Base-by-base conservation (phyloP, 2,113 vertebrate genomes). In the Sceloporus tristichus region DNA sequence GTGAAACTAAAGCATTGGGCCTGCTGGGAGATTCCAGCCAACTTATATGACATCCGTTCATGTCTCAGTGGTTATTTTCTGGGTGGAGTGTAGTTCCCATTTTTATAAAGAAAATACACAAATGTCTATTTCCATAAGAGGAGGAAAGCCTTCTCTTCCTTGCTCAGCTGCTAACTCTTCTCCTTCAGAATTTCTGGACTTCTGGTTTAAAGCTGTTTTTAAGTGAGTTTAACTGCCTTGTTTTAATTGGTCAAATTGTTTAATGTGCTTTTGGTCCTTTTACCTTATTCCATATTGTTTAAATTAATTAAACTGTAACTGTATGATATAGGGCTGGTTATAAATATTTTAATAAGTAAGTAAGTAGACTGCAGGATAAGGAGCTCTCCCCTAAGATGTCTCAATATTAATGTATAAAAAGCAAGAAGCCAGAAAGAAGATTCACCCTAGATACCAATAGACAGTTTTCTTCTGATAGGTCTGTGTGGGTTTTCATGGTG, bases 11-110 rank as follows among this genome's bases (percentile, higher is more conserved):
- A 11, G 0, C 77, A 78, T 83, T 5, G 0, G 75, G 14, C 84
- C 87, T 82, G 23, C 29, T 53, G n/a, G 34, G 77, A 18, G 74
- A 90, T 84, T 68, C 74, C 34, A 19, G 8, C 54, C n/a, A 40
- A 71, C 77, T 4, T 54, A 65, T 59, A 54, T 54, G n/a, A 68
- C 73, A 65, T 48, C 86, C 16, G 53, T 14, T 11, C 1, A 0
- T 0, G 11, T 78, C 48, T 89, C 66, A 0, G 84, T 73, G 40
- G 79, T 62, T 62, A 91, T 79, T 2, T 0, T 71, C 90, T 75
- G 91, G 90, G 91, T 82, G 66, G 68, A 74, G 34, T 29, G 74
- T 27, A 1, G 9, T 73, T 89, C 87, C 84, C 85, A 68, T 85
- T 90, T 80, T 82, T 5, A 91, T 86, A 90, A 93, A 93, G 68